phyloP scores from a whole-genome alignment of 2,797 vertebrate species.

The Lutjanus argentimaculatus region DNA sequence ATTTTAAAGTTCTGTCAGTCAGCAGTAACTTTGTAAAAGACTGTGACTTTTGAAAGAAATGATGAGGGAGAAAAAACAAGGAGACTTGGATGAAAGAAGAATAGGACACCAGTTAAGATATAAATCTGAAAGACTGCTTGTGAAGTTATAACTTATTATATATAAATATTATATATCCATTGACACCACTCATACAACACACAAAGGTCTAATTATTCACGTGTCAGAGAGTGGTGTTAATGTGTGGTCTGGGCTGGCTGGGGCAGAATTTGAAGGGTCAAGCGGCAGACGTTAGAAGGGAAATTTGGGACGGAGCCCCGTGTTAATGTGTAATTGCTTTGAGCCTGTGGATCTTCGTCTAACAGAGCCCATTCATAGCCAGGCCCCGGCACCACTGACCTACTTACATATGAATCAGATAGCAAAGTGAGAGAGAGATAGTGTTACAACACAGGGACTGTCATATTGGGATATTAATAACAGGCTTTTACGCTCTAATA shows the following conservation, averaged over 20 bases:
- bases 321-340: slow-evolving; percentile 77
- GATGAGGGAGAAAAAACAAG: neutral
- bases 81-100: neutral
- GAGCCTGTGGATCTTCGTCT: slow-evolving; percentile 66
- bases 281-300: slow-evolving; percentile 32
- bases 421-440: slow-evolving; percentile 57
- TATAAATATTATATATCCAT: neutral
- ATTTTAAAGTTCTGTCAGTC: neutral
- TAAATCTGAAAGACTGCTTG: neutral
- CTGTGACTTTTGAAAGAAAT: neutral
- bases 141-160: neutral
- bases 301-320: slow-evolving; percentile 63
- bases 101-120: neutral
- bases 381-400: slow-evolving; percentile 76
- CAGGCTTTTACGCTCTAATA: slow-evolving; percentile 61
- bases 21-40: neutral
- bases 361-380: slow-evolving; percentile 75
- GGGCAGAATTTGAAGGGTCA: slow-evolving; percentile 38
- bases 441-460: slow-evolving; percentile 53
- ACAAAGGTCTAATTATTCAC: slow-evolving; percentile 14
- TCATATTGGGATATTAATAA: slow-evolving; percentile 68
- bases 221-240: slow-evolving; percentile 21
- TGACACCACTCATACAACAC: neutral
- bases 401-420: slow-evolving; percentile 85
- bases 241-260: slow-evolving; percentile 26